Evolutionary conservation across 2,113 vertebrate species (phyloP).

Genomic region (Lepus europaeus): DNA sequence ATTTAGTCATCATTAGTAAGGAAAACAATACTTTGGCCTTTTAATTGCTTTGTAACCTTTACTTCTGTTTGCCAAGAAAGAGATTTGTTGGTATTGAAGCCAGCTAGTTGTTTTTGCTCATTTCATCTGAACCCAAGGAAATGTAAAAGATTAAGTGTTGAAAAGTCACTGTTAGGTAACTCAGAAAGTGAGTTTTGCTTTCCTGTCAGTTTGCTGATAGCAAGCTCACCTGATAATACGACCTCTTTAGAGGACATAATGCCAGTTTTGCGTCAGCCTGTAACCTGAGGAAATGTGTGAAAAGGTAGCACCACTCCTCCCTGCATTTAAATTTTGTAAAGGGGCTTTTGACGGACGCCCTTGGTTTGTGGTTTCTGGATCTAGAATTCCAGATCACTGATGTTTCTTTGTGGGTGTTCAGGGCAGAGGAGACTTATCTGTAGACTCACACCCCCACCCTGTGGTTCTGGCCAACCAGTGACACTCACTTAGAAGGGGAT

Average conservation of each 20-base stretch:
- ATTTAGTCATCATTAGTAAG: not conserved
- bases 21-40: not conserved
- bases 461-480: conserved; percentile 84
- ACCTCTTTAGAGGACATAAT: conserved; percentile 68
- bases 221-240: conserved; percentile 81
- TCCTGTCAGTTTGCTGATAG: conserved; percentile 75
- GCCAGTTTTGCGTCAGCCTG: conserved; percentile 53
- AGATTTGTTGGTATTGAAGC: not conserved
- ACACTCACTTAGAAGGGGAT: not conserved
- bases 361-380: conserved; percentile 79
- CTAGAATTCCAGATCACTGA: conserved; percentile 38
- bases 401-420: conserved; percentile 73
- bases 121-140: conserved; percentile 8
- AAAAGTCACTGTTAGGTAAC: conserved; percentile 70
- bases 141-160: conserved; percentile 50
- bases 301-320: conserved; percentile 47
- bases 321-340: conserved; percentile 71
- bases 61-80: not conserved
- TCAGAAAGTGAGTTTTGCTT: conserved; percentile 52
- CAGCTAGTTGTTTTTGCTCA: not conserved
- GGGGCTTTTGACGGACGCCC: conserved; percentile 81
- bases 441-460: conserved; percentile 90
- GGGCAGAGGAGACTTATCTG: conserved; percentile 78
- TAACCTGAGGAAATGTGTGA: conserved; percentile 70
- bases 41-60: not conserved